Conservation (phyloP, 2,888 invertebrate genomes). For the Tetheella fluctuosa region DNA sequence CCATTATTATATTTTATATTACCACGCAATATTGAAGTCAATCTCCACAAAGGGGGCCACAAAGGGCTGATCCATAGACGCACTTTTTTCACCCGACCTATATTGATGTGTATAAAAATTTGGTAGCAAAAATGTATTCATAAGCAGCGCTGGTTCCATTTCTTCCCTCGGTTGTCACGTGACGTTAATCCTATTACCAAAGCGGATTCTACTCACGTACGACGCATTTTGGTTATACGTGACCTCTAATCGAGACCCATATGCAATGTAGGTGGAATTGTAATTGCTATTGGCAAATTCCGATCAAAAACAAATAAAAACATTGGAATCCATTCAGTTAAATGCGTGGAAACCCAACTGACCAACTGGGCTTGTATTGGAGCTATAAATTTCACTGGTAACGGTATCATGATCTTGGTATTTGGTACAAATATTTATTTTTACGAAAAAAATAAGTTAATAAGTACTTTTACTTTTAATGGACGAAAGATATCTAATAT, state of each 20-base stretch:
- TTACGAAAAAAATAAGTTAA: background rate
- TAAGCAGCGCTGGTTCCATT: conserved; percentile 20
- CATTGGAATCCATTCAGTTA: background rate
- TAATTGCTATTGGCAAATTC: conserved; percentile 50
- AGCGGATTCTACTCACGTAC: conserved; percentile 56
- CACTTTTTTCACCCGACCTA: too few species aligned
- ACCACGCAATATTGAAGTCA: too few species aligned
- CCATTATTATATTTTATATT: too few species aligned
- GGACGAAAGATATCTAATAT: too few species aligned
- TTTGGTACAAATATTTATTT: background rate
- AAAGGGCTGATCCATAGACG: too few species aligned
- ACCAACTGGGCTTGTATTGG: background rate
- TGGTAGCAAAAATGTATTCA: conserved; percentile 27
- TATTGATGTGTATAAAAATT: conserved; percentile 14
- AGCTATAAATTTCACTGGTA: background rate
- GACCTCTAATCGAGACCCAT: conserved; percentile 44
- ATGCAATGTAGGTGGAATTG: conserved; percentile 43
- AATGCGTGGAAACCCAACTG: background rate
- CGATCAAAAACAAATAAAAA: conserved; percentile 11
- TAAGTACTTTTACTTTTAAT: too few species aligned
- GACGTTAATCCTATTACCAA: conserved; percentile 59
- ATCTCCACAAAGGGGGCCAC: too few species aligned
- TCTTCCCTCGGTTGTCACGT: conserved; percentile 36
- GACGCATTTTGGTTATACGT: conserved; percentile 57
- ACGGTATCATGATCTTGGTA: background rate